Evolutionary conservation across 2,113 vertebrate genomes (phyloP).

Genomic region (Synodontis membranacea): DNA sequence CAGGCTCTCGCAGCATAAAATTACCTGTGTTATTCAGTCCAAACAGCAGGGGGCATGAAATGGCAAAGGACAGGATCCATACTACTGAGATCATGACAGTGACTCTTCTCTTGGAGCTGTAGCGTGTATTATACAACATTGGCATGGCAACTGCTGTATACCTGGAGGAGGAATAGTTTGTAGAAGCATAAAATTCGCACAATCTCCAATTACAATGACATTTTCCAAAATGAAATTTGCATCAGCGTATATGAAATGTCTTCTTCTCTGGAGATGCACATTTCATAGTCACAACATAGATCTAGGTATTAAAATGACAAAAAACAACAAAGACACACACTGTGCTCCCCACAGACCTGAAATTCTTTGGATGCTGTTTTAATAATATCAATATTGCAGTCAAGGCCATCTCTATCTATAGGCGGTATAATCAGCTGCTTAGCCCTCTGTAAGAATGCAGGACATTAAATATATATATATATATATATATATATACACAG

Average conservation of each 20-base stretch:
- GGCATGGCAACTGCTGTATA: slow-evolving; percentile 99
- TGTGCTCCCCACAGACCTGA: not conserved
- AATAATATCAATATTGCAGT: not conserved
- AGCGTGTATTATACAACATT: slow-evolving; percentile 97
- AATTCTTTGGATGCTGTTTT: not conserved
- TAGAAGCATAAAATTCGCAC: not conserved
- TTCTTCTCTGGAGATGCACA: not conserved
- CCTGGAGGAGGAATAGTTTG: slow-evolving; percentile 66
- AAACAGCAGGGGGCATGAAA: slow-evolving; percentile 94
- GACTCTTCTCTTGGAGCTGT: slow-evolving; percentile 94
- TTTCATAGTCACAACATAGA: not conserved
- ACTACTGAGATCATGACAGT: slow-evolving; percentile 95
- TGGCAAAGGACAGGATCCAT: slow-evolving; percentile 96
- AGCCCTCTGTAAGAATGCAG: not conserved
- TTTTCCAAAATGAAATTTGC: not conserved
- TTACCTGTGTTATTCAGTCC: slow-evolving; percentile 95
- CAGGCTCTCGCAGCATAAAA: not conserved
- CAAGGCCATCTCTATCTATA: not conserved
- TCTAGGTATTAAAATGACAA: not conserved
- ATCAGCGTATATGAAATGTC: not conserved
- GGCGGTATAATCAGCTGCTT: not conserved
- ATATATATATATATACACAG: too few relatives aligned
- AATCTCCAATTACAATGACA: not conserved
- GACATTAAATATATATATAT: not conserved
- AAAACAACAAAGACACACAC: not conserved